phyloP scores from a whole-genome alignment of 2,888 invertebrate species.

The Rhagonycha lutea region DNA sequence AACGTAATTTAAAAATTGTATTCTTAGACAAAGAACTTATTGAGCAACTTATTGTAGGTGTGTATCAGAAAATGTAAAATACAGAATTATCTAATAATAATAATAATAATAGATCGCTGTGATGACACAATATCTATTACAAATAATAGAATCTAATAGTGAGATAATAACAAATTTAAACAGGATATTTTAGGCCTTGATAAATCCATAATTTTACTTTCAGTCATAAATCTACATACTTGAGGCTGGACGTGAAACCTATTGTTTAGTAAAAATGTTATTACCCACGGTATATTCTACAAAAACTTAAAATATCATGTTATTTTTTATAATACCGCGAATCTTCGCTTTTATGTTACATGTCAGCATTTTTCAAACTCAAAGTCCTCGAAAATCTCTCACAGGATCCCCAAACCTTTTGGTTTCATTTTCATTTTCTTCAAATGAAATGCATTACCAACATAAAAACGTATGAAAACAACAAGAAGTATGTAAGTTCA shows the following conservation, averaged over 20 bases:
- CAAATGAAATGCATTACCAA: too few species aligned
- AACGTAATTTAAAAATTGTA: not conserved
- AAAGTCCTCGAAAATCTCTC: too few species aligned
- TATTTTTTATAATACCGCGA: not conserved
- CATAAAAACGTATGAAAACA: too few species aligned
- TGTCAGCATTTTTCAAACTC: too few species aligned
- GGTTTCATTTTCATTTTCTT: too few species aligned
- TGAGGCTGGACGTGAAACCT: not conserved
- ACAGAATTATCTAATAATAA: conserved; percentile 6
- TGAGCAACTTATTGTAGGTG: conserved; percentile 5
- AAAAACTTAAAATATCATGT: not conserved
- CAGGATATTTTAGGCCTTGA: conserved; percentile 12
- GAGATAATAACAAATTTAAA: conserved; percentile 3
- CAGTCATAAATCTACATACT: not conserved
- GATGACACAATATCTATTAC: conserved; percentile 9
- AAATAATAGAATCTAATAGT: conserved; percentile 5
- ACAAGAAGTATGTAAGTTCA: too few species aligned
- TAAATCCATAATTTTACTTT: conserved; percentile 7
- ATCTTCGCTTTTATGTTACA: too few species aligned
- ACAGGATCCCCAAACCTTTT: too few species aligned
- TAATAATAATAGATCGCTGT: conserved; percentile 8
- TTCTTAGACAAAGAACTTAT: not conserved
- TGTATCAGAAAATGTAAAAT: conserved; percentile 5
- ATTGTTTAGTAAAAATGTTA: not conserved
- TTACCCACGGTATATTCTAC: not conserved